Percentiles rank a stretch among this genome's conserved stretches.
Conservation (phyloP, 2,113 vertebrate genomes). For the Oenanthe melanoleuca region DNA sequence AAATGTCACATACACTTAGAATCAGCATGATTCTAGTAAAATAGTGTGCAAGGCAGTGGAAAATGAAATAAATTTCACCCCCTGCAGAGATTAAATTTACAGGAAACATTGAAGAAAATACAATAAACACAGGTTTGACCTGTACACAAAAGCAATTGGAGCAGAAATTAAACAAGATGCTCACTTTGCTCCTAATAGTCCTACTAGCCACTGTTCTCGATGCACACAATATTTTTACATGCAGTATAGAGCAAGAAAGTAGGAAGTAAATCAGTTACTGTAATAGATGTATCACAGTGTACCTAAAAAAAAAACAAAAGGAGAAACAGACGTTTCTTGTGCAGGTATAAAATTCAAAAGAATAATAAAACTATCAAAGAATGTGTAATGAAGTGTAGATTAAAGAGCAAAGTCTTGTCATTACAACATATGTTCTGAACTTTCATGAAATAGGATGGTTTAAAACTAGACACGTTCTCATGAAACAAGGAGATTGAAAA, state of each 20-base stretch:
- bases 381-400: background rate
- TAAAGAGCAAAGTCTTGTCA: background rate
- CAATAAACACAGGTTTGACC: slow-evolving; percentile 5
- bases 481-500: slow-evolving; percentile 13
- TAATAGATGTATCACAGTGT: background rate
- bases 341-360: slow-evolving; percentile 40
- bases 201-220: background rate
- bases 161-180: background rate
- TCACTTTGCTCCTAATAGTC: background rate
- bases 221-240: background rate
- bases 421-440: slow-evolving; percentile 21
- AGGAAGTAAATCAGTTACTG: background rate
- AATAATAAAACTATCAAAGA: slow-evolving; percentile 17
- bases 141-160: background rate
- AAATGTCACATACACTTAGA: background rate
- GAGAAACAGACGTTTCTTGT: background rate
- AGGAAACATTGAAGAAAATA: slow-evolving; percentile 26
- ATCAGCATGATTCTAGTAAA: background rate
- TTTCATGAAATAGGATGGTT: background rate
- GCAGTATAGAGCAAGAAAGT: background rate
- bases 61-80: slow-evolving; percentile 1
- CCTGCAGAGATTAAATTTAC: slow-evolving; percentile 44
- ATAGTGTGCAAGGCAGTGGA: background rate
- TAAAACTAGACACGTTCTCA: background rate
- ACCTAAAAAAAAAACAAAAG: background rate